These are phyloP conservation scores for Amphimallon solstitiale DNA, from an alignment of 2,888 invertebrate genomes.

Conservation along the genomic window DNA sequence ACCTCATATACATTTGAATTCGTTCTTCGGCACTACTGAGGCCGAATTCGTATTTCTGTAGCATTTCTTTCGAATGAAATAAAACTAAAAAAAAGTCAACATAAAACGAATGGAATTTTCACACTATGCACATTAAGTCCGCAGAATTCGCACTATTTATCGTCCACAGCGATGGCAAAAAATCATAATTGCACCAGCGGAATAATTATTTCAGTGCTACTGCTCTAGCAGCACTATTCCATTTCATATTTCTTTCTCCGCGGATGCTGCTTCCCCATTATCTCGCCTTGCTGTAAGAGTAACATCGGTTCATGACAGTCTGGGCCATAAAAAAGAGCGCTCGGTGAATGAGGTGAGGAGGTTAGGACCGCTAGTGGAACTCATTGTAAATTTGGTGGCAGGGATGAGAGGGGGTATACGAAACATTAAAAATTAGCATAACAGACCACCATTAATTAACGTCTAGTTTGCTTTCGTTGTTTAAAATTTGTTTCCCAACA, in stretches of 20 bases:
- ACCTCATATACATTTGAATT: background rate
- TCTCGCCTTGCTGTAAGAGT: background rate
- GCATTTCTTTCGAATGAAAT: background rate
- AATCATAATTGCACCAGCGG: conserved; percentile 26
- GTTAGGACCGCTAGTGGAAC: no score
- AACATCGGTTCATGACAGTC: background rate
- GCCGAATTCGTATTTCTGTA: conserved; percentile 1
- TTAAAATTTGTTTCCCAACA: no score
- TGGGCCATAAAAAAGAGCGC: no score
- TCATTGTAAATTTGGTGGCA: no score
- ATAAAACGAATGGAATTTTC: conserved; percentile 19
- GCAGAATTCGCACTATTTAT: conserved; percentile 27
- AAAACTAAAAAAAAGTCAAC: conserved; percentile 8
- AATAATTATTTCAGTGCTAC: conserved; percentile 20
- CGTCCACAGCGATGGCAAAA: conserved; percentile 20
- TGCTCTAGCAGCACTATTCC: conserved; percentile 5
- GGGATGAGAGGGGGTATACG: no score
- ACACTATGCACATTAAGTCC: conserved; percentile 26
- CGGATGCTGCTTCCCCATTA: conserved; percentile 11
- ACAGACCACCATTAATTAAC: no score
- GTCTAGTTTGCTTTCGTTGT: no score
- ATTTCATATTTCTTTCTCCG: conserved; percentile 5
- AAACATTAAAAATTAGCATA: no score
- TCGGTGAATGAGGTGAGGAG: no score
- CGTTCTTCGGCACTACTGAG: background rate